A percentile compares a stretch with the other conserved stretches of the same genome.
Evolutionary conservation across 2,888 invertebrate species (phyloP).

Genomic region (Melinaea menophilus): DNA sequence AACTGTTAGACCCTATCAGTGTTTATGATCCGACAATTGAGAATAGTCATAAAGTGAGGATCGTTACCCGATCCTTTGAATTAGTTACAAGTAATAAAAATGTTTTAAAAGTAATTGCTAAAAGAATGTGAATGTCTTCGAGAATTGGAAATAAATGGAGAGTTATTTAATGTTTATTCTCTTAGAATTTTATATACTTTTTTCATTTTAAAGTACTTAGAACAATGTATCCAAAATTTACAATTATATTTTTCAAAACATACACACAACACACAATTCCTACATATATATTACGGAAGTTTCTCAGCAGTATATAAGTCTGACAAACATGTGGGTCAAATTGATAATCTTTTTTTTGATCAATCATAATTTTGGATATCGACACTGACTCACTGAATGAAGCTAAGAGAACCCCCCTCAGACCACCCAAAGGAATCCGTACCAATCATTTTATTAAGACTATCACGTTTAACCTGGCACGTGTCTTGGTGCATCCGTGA

Average conservation of each 20-base stretch:
- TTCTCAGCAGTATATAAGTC: too few relatives aligned
- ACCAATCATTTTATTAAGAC: conserved; percentile 3
- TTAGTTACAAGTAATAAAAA: neutral
- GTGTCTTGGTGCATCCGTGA: neutral
- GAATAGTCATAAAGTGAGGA: conserved; percentile 8
- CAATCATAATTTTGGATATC: too few relatives aligned
- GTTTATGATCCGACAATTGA: conserved; percentile 19
- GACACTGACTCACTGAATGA: too few relatives aligned
- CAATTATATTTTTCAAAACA: too few relatives aligned
- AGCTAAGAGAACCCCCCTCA: neutral
- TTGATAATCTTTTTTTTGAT: too few relatives aligned
- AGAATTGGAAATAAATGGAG: neutral
- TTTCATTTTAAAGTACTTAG: too few relatives aligned
- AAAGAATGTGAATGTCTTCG: neutral
- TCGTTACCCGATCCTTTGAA: conserved; percentile 8
- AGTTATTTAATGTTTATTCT: neutral
- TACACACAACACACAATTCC: too few relatives aligned
- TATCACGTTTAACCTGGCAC: neutral
- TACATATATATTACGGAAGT: too few relatives aligned
- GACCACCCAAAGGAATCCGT: conserved; percentile 6
- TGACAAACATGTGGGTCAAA: too few relatives aligned
- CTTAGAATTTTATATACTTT: too few relatives aligned
- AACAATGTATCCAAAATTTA: too few relatives aligned
- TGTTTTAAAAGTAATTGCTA: conserved; percentile 1
- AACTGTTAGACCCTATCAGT: conserved; percentile 5